Evolutionary conservation across 2,888 invertebrate genomes (phyloP), one percentile per base, ranked within the genome.

Genomic region (Phymatocera aterrima): DNA sequence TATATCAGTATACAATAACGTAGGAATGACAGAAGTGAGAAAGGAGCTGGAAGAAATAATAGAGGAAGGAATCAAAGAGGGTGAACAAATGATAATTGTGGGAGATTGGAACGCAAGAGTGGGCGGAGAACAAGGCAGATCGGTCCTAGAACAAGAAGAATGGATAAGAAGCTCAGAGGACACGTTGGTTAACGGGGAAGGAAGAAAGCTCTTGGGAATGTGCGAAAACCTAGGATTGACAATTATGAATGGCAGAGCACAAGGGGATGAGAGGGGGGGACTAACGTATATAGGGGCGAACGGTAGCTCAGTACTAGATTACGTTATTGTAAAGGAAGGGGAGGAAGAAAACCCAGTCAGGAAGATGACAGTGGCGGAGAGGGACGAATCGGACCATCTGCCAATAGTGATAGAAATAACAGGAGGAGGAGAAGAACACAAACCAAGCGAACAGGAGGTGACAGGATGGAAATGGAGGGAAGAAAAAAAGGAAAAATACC

Each of bases 291-390:
- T 65, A 12, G 31, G 65, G 24, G 24, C 24, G 15, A 24, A 24
- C 8, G 65, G 31, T 21, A n/a, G 24, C 6, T 65, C 65, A 24
- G 65, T 65, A 24, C 8, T 65, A 65, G 65, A 65, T 37, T 65
- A 65, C n/a, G 65, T 28, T 18, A 65, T 65, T 24, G 65, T 65
- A 5, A 24, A 8, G 40, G 65, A 1, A 18, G 31, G n/a, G 8
- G 24, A 5, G 8, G 31, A 8, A 24, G 10, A 65, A n/a, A 28
- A 37, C n/a, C 21, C n/a, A 65, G n/a, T 65, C 12, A 28, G 21
- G n/a, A 57, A n/a, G 6, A 57, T 57, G 57, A 6, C 8, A 8
- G 18, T 57, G 18, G 21, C 21, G n/a, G 1, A 57, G 8, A n/a
- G 15, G 21, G 21, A 18, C 6, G 57, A n/a, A 57, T 57, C 57